A percentile compares a stretch with the other conserved stretches of the same genome.
These are phyloP conservation scores for Coelogynopora nodosa DNA, from an alignment of 2,888 invertebrate species.

Conservation along the genomic window DNA sequence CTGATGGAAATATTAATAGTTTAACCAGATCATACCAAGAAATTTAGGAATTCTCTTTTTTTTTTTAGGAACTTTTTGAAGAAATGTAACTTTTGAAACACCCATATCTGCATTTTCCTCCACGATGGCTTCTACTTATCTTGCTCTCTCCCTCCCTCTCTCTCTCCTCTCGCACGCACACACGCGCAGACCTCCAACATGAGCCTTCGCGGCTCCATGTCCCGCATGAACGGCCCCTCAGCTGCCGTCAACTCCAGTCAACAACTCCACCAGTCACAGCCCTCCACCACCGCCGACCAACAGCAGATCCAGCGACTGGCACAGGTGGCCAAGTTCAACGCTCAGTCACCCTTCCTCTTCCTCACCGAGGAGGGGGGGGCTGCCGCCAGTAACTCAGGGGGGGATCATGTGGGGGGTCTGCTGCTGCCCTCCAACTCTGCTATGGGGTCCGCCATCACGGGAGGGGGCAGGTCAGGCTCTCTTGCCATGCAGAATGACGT, in stretches of 20 bases:
- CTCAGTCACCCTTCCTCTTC: conserved; percentile 28
- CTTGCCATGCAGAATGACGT: not conserved
- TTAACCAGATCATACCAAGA: too few relatives aligned
- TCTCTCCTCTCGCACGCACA: too few relatives aligned
- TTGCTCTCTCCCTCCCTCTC: too few relatives aligned
- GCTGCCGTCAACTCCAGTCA: conserved; percentile 67
- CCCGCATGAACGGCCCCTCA: not conserved
- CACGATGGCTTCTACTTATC: too few relatives aligned
- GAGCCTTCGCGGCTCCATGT: not conserved
- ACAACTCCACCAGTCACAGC: conserved; percentile 64
- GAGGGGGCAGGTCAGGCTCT: not conserved
- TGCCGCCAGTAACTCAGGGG: not conserved
- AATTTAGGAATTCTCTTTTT: too few relatives aligned
- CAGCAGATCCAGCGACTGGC: conserved; percentile 73
- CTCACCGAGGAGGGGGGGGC: conserved; percentile 27
- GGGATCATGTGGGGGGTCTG: not conserved
- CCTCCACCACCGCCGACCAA: conserved; percentile 82
- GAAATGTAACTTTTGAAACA: too few relatives aligned
- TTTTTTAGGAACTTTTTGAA: too few relatives aligned
- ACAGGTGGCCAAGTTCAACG: conserved; percentile 37
- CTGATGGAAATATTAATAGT: too few relatives aligned
- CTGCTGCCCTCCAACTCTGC: not conserved
- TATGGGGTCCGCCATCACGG: too few relatives aligned
- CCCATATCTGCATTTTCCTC: too few relatives aligned
- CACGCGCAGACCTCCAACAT: not conserved